Evolutionary conservation across 1,140 invertebrate genomes (phyloP), one percentile per base, ranked within the genome.

Genomic region (Drosophila sulfurigaster): DNA sequence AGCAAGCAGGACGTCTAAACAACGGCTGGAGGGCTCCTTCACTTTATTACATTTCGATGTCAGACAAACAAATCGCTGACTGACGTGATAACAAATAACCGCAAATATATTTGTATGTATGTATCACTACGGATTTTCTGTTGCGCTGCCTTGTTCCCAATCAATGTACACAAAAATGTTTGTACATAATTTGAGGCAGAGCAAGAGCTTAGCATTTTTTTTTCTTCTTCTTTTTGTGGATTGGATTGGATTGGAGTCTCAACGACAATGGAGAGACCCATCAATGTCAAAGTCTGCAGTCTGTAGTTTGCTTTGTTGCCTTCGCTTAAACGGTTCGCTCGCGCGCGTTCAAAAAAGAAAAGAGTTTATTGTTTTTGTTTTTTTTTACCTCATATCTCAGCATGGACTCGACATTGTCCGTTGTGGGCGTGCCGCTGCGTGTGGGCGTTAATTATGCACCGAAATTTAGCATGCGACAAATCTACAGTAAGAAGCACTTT

Each of bases 41-140:
- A 32, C 51, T 45, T 41, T 16, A 41, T 54, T 41, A 20, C 54
- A 38, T 35, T 49, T 28, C 65, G 65, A 67, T 67, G 54, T 57
- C 54, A 57, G 35, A 25, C 54, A 57, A 57, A 75, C 77, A 82
- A 87, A 87, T 88, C 83, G 73, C 70, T 72, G 67, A 66, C 77
- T 89, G 83, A 88, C 83, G 83, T 88, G 83, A 88, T 88, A 88
- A 88, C 77, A 83, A 88, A 88, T 89, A 88, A 88, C 85, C 80
- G 68, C 83, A 88, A 89, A 68, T 25, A 25, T 4, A 25, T 25
- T 25, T 25, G 20, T 25, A 25, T 25, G 2, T 25, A 25, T 25
- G 20, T 25, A 25, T 3, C 20, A 4, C 20, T 25, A 25, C 20
- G 3, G 20, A 38, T 16, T 13, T 48, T 48, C 32, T 68, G 48